Percentiles rank a stretch among this genome's conserved stretches.
phyloP scores from a whole-genome alignment of 2,888 invertebrate species.

The Ormyrus pomaceus region DNA sequence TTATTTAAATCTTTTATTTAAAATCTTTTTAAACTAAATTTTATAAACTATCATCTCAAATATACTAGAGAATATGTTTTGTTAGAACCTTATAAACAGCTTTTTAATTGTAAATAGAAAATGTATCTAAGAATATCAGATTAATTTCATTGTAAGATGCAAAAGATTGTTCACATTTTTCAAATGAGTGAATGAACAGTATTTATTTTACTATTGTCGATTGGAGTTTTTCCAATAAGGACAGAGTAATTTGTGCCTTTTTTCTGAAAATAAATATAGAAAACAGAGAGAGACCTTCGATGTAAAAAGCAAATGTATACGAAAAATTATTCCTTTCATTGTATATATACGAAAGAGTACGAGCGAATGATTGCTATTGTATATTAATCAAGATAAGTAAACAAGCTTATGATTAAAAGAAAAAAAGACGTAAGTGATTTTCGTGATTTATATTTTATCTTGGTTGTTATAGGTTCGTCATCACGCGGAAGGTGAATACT shows the following conservation, averaged over 20 bases:
- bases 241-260: slow-evolving; percentile 25
- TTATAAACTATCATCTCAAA: neutral
- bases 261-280: slow-evolving; percentile 10
- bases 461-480: slow-evolving; percentile 69
- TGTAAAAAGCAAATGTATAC: slow-evolving; percentile 37
- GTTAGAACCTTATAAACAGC: neutral
- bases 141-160: neutral
- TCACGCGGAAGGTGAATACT: slow-evolving; percentile 65
- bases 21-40: neutral
- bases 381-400: slow-evolving; percentile 43
- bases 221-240: slow-evolving; percentile 1
- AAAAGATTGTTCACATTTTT: slow-evolving; percentile 9
- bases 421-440: slow-evolving; percentile 57
- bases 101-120: neutral
- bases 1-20: neutral
- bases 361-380: slow-evolving; percentile 32
- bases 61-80: neutral
- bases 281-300: slow-evolving; percentile 8
- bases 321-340: slow-evolving; percentile 26
- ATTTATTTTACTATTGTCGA: slow-evolving; percentile 4
- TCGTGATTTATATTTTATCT: slow-evolving; percentile 71
- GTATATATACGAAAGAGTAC: slow-evolving; percentile 32
- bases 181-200: slow-evolving; percentile 22
- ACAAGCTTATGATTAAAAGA: slow-evolving; percentile 26
- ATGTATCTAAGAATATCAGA: too few relatives aligned